These are phyloP conservation scores for Seira ritae DNA, from an alignment of 2,888 invertebrate genomes.

Conservation along the genomic window DNA sequence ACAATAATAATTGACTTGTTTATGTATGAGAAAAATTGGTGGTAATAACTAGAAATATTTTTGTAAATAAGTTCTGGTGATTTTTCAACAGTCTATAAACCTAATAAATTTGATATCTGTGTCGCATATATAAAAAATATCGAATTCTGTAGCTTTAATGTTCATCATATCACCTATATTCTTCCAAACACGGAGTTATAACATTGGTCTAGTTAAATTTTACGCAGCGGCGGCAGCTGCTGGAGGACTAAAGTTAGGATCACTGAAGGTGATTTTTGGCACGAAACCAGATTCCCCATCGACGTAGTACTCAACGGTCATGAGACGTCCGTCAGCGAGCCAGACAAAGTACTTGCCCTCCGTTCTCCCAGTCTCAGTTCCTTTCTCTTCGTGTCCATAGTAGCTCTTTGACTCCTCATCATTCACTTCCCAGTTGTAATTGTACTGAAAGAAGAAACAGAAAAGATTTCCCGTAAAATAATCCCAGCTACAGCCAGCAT, in stretches of 20 bases:
- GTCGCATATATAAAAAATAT: no score
- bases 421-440: conserved; percentile 85
- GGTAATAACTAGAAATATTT: no score
- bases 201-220: no score
- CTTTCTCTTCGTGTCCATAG: conserved; percentile 82
- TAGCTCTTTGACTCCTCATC: conserved; percentile 82
- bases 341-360: conserved; percentile 83
- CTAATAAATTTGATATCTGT: no score
- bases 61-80: conserved; percentile 1
- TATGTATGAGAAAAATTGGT: no score
- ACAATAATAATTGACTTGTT: no score
- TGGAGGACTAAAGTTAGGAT: conserved; percentile 77
- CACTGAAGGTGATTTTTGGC: conserved; percentile 82
- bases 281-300: conserved; percentile 85
- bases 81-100: background rate
- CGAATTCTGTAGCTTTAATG: no score
- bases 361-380: conserved; percentile 79
- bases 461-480: no score
- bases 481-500: no score
- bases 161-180: no score
- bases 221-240: conserved; percentile 36
- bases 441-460: conserved; percentile 78
- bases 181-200: no score
- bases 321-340: conserved; percentile 83
- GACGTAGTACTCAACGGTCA: conserved; percentile 85